Evolutionary conservation across 1,140 invertebrate genomes (phyloP).

Genomic region (Scaptomyza montana): DNA sequence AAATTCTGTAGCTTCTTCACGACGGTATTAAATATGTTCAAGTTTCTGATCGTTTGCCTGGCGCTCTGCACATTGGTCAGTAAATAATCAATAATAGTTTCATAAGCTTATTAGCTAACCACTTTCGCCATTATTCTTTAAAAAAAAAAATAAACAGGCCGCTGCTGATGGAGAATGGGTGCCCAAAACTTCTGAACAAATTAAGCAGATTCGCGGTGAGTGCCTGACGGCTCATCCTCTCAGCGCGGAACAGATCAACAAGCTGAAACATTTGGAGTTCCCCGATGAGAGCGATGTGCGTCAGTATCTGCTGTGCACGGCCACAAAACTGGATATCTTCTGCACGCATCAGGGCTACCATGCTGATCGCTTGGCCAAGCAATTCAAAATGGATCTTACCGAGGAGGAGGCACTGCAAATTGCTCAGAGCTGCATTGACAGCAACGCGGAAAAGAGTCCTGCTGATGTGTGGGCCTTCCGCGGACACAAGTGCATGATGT

Average conservation of each 20-base stretch:
- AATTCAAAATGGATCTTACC: conserved; percentile 77
- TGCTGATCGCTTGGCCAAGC: conserved; percentile 76
- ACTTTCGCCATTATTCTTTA: not conserved
- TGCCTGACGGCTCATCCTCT: conserved; percentile 66
- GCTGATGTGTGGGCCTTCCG: conserved; percentile 73
- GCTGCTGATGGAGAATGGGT: conserved; percentile 68
- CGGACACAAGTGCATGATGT: conserved; percentile 76
- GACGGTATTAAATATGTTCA: conserved; percentile 60
- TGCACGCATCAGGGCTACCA: conserved; percentile 74
- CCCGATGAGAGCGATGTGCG: conserved; percentile 71
- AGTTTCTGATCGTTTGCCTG: conserved; percentile 63
- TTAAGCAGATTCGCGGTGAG: conserved; percentile 64
- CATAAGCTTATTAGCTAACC: not conserved
- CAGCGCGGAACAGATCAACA: conserved; percentile 50
- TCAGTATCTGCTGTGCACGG: conserved; percentile 69
- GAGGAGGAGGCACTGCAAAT: conserved; percentile 71
- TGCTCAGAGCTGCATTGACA: conserved; percentile 69
- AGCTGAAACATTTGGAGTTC: conserved; percentile 68
- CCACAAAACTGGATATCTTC: conserved; percentile 73
- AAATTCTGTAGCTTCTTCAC: conserved; percentile 21
- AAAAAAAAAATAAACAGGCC: conserved; percentile 26
- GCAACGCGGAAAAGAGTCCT: conserved; percentile 56
- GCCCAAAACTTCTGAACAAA: conserved; percentile 62
- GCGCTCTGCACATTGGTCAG: conserved; percentile 68
- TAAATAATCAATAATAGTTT: conserved; percentile 28